phyloP scores from a whole-genome alignment of 1,140 invertebrate species.

The Piezodorus guildinii region DNA sequence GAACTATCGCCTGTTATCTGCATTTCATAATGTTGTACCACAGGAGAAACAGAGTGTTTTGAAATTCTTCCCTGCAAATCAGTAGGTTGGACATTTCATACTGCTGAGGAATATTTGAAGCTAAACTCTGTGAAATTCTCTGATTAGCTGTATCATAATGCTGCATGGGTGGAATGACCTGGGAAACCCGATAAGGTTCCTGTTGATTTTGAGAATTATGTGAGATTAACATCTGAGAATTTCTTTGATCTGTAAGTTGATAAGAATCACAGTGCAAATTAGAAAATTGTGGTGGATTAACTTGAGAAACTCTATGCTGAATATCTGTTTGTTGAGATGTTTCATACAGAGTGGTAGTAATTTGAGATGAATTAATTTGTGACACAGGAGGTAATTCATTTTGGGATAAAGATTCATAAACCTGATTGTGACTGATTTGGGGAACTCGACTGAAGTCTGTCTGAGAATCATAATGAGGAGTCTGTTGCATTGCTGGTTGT shows the following conservation, averaged over 20 bases:
- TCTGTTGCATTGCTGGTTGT: background rate
- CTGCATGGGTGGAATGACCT: background rate
- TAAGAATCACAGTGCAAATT: background rate
- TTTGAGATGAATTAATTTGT: background rate
- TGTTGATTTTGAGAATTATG: background rate
- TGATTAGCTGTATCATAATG: background rate
- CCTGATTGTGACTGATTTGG: too few species aligned
- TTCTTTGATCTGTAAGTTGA: background rate
- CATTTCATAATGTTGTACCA: too few species aligned
- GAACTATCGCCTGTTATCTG: too few species aligned
- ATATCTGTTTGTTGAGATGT: background rate
- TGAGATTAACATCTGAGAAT: background rate
- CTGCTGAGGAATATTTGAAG: background rate
- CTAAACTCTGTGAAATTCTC: background rate
- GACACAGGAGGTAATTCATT: background rate
- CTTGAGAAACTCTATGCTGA: constrained; percentile 12
- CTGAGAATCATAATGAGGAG: background rate
- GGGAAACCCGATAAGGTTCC: background rate
- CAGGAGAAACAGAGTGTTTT: too few species aligned
- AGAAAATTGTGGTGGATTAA: background rate
- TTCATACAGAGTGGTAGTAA: background rate
- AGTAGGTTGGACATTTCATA: too few species aligned
- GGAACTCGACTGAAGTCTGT: too few species aligned
- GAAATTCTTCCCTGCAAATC: too few species aligned
- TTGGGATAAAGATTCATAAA: background rate